Conservation (phyloP, 2,113 vertebrate genomes). For the Azemiops feae region DNA sequence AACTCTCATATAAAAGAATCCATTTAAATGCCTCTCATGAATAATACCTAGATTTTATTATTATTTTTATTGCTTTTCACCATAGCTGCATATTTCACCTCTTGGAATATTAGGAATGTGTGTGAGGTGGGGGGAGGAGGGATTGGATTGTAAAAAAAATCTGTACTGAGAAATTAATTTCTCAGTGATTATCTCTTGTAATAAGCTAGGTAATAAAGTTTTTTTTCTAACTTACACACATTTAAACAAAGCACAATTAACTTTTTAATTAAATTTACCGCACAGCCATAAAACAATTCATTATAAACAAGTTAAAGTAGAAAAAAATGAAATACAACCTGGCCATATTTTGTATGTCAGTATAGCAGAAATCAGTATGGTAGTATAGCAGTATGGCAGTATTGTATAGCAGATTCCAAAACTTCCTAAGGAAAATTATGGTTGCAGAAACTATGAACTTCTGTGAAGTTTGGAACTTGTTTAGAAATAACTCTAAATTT, state of each 20-base stretch:
- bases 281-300: not conserved
- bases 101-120: not conserved
- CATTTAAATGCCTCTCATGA: not conserved
- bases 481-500: not conserved
- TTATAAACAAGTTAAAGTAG: not conserved
- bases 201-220: not conserved
- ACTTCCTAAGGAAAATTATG: not conserved
- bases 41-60: not conserved
- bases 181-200: not conserved
- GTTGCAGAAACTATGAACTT: not conserved
- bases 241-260: not conserved
- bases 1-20: not conserved
- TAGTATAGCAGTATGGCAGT: not conserved
- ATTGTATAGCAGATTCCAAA: not conserved
- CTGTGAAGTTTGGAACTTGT: not conserved
- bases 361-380: not conserved
- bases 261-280: not conserved
- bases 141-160: not conserved
- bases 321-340: not conserved
- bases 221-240: not conserved
- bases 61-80: not conserved
- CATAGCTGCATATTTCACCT: slow-evolving; percentile 11
- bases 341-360: not conserved
- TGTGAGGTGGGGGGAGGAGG: not conserved
- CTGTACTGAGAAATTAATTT: not conserved